Evolutionary conservation across 2,797 vertebrate genomes (phyloP).

Genomic region (Helarctos malayanus): DNA sequence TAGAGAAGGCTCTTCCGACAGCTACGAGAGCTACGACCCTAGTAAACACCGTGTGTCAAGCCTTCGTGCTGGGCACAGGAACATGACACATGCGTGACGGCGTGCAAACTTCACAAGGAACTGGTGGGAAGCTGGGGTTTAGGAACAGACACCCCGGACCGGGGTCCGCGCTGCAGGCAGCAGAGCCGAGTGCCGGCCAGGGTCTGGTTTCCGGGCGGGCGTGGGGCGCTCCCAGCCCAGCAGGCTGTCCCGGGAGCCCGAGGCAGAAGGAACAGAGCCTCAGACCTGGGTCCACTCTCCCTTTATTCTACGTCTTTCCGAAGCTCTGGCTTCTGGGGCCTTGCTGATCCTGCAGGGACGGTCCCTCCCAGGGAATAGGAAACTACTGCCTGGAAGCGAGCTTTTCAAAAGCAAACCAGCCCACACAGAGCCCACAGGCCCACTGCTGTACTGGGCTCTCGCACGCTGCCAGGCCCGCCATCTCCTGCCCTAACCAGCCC

Average conservation of each 20-base stretch:
- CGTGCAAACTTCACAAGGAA: fast-evolving
- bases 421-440: background rate
- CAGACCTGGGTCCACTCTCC: fast-evolving
- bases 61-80: fast-evolving
- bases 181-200: background rate
- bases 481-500: too few relatives aligned
- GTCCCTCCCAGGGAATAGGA: too few relatives aligned
- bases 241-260: background rate
- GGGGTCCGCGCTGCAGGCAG: fast-evolving
- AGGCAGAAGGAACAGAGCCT: background rate
- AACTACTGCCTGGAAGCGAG: background rate
- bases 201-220: background rate
- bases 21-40: fast-evolving
- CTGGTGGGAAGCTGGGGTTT: background rate
- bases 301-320: background rate
- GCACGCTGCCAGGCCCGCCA: too few relatives aligned
- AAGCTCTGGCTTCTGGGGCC: background rate
- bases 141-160: background rate
- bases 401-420: fast-evolving
- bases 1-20: too few relatives aligned
- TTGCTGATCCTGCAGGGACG: background rate
- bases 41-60: fast-evolving
- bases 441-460: too few relatives aligned
- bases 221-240: background rate
- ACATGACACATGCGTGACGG: fast-evolving